phyloP scores from a whole-genome alignment of 1,140 invertebrate species.

The Pogonomyrmex californicus region DNA sequence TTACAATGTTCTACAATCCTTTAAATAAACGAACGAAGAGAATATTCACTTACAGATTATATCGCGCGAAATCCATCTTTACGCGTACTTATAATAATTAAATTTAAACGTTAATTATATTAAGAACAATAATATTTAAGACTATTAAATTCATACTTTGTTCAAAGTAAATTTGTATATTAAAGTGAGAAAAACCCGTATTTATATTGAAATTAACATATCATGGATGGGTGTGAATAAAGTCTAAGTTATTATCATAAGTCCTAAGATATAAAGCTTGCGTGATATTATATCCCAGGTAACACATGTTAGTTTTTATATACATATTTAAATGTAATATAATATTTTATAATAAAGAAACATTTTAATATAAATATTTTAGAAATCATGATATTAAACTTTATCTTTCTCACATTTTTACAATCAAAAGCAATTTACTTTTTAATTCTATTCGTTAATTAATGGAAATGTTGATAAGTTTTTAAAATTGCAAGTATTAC shows the following conservation, averaged over 20 bases:
- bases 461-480: too few relatives aligned
- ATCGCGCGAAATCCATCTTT: not conserved
- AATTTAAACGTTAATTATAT: not conserved
- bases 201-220: constrained; percentile 22
- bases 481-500: too few relatives aligned
- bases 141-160: not conserved
- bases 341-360: too few relatives aligned
- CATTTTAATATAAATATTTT: too few relatives aligned
- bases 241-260: not conserved
- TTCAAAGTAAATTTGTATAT: not conserved
- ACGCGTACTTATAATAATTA: not conserved
- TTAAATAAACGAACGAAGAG: not conserved
- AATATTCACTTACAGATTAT: not conserved
- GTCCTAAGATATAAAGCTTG: not conserved
- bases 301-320: too few relatives aligned
- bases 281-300: not conserved
- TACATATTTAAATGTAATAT: too few relatives aligned
- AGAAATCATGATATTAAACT: too few relatives aligned
- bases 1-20: not conserved
- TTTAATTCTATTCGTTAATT: too few relatives aligned
- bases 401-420: too few relatives aligned
- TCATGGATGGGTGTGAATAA: constrained; percentile 15
- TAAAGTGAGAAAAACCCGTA: not conserved
- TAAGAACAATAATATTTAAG: not conserved
- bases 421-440: too few relatives aligned